phyloP scores from a whole-genome alignment of 2,113 vertebrate species.

The Sinocyclocheilus grahami region DNA sequence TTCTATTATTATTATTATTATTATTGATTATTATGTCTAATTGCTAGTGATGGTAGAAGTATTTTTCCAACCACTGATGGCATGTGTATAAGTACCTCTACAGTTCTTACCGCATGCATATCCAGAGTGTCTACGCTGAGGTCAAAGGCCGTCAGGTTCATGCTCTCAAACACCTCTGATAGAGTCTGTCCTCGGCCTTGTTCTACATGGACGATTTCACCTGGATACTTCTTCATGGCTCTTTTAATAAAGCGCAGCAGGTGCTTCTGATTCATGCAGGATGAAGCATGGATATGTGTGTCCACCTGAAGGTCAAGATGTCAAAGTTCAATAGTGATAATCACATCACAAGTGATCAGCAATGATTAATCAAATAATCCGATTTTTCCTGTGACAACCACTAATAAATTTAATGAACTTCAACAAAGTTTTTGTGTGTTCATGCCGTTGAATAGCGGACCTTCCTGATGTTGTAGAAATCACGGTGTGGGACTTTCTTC shows the following conservation, averaged over 20 bases:
- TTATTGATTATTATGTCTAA: not conserved
- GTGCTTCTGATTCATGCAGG: constrained; percentile 99
- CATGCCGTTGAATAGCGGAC: constrained; percentile 62
- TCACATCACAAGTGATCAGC: too few relatives aligned
- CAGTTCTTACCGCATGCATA: constrained; percentile 86
- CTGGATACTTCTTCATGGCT: constrained; percentile 88
- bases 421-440: too few relatives aligned
- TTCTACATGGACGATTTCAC: constrained; percentile 90
- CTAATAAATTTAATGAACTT: not conserved
- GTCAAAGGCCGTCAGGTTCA: constrained; percentile 94
- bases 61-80: not conserved
- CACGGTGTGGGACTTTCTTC: constrained; percentile 95
- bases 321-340: not conserved
- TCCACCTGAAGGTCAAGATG: constrained; percentile 81
- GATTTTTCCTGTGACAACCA: not conserved
- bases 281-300: constrained; percentile 96
- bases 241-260: constrained; percentile 94
- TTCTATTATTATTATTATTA: not conserved
- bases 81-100: not conserved
- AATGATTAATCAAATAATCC: not conserved
- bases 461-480: constrained; percentile 99
- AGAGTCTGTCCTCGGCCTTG: constrained; percentile 88
- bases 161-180: constrained; percentile 88
- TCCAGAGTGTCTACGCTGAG: constrained; percentile 96
- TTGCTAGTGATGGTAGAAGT: not conserved